These are phyloP conservation scores for Empis stercorea DNA, from an alignment of 2,888 invertebrate species.

Conservation along the genomic window DNA sequence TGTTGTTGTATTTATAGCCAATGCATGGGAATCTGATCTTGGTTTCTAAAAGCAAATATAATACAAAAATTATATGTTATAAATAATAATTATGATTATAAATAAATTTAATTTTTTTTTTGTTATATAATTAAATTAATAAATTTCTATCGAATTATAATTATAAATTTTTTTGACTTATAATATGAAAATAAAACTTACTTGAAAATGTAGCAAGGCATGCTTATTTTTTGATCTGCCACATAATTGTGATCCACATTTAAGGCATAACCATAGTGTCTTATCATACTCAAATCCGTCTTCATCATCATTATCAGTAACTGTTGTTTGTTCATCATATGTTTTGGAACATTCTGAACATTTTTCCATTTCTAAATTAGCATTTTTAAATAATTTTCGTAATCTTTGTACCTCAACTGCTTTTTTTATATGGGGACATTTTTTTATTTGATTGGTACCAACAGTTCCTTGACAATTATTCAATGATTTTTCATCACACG, in stretches of 20 bases:
- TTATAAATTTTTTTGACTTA: background rate
- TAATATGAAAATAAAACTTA: slow-evolving; percentile 12
- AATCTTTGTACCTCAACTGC: slow-evolving; percentile 50
- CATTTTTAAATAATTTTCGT: slow-evolving; percentile 43
- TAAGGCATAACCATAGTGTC: slow-evolving; percentile 65
- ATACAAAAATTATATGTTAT: background rate
- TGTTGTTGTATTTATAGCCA: slow-evolving; percentile 56
- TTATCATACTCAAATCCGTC: slow-evolving; percentile 37
- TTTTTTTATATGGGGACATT: slow-evolving; percentile 57
- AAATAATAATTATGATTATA: background rate
- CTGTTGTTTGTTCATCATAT: slow-evolving; percentile 23
- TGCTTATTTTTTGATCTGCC: slow-evolving; percentile 55
- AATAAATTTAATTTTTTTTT: background rate
- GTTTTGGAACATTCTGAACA: slow-evolving; percentile 48
- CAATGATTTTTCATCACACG: slow-evolving; percentile 51
- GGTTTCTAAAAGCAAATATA: slow-evolving; percentile 38
- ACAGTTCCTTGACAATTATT: slow-evolving; percentile 11
- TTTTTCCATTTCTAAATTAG: slow-evolving; percentile 40
- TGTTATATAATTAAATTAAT: background rate
- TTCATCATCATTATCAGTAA: slow-evolving; percentile 18
- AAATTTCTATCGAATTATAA: background rate
- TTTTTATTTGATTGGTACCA: slow-evolving; percentile 21
- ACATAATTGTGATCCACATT: slow-evolving; percentile 67
- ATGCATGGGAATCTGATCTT: slow-evolving; percentile 60
- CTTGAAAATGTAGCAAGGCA: slow-evolving; percentile 57